Percentiles rank a stretch among this genome's conserved stretches.
Conservation (phyloP, 2,797 vertebrate genomes). For the Diplodus puntazzo region DNA sequence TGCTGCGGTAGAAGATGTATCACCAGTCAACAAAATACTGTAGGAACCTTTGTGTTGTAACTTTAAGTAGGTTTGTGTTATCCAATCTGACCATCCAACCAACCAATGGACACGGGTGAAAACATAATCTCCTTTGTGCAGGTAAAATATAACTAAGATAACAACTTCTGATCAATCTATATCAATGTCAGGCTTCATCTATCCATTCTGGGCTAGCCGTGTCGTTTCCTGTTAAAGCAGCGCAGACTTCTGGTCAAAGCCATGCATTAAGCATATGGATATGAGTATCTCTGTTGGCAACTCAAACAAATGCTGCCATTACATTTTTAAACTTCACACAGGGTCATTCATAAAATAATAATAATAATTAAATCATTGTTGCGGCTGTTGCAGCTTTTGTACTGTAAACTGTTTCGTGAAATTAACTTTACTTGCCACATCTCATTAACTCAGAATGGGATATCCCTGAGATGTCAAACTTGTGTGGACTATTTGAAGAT, state of each 20-base stretch:
- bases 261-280: too few relatives aligned
- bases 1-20: background rate
- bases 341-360: background rate
- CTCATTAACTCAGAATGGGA: background rate
- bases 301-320: slow-evolving; percentile 18
- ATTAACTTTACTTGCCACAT: slow-evolving; percentile 2
- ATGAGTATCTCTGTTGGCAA: background rate
- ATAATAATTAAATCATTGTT: background rate
- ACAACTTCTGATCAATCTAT: too few relatives aligned
- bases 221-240: too few relatives aligned
- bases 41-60: background rate
- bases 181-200: too few relatives aligned
- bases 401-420: background rate
- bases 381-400: background rate
- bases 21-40: slow-evolving; percentile 19
- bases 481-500: background rate
- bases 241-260: too few relatives aligned
- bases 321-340: background rate
- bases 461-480: background rate
- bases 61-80: too few relatives aligned
- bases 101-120: too few relatives aligned
- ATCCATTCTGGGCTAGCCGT: too few relatives aligned
- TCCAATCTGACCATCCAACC: too few relatives aligned
- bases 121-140: too few relatives aligned
- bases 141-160: too few relatives aligned